phyloP scores from a whole-genome alignment of 2,113 vertebrate species.

The Cettia cetti region DNA sequence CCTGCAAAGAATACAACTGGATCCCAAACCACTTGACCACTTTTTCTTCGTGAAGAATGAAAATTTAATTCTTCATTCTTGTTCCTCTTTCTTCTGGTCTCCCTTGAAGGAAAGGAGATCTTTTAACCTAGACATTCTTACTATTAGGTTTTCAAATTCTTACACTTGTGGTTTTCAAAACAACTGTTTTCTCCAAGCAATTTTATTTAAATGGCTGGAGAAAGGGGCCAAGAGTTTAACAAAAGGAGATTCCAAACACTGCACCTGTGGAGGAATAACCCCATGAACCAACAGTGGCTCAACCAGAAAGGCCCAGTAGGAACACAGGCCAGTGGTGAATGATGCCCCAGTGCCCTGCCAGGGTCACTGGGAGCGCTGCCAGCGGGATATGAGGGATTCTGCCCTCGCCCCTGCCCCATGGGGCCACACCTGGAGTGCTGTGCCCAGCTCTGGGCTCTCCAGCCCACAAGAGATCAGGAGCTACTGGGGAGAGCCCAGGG shows the following conservation, averaged over 20 bases:
- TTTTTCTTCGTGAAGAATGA: not conserved
- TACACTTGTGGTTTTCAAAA: not conserved
- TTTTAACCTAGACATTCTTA: not conserved
- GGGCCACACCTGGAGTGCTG: not conserved
- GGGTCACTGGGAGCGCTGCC: not conserved
- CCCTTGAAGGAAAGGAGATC: not conserved
- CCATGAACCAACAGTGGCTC: too few species aligned
- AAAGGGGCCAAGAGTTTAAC: not conserved
- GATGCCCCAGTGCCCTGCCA: not conserved
- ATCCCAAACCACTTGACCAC: not conserved
- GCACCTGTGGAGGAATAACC: not conserved
- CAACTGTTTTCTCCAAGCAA: not conserved
- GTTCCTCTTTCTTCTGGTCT: not conserved
- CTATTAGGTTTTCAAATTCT: too few species aligned
- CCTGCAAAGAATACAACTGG: not conserved
- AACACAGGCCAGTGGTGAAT: rapidly evolving
- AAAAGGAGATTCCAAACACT: not conserved
- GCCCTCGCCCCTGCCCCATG: too few species aligned
- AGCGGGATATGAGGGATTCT: not conserved
- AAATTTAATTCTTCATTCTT: not conserved
- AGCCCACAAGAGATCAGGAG: not conserved
- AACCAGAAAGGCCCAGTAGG: not conserved
- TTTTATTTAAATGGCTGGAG: not conserved
- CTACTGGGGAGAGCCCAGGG: not conserved
- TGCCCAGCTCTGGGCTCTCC: not conserved